phyloP scores from a whole-genome alignment of 2,888 invertebrate genomes.

The Alloscopus bannaensis region DNA sequence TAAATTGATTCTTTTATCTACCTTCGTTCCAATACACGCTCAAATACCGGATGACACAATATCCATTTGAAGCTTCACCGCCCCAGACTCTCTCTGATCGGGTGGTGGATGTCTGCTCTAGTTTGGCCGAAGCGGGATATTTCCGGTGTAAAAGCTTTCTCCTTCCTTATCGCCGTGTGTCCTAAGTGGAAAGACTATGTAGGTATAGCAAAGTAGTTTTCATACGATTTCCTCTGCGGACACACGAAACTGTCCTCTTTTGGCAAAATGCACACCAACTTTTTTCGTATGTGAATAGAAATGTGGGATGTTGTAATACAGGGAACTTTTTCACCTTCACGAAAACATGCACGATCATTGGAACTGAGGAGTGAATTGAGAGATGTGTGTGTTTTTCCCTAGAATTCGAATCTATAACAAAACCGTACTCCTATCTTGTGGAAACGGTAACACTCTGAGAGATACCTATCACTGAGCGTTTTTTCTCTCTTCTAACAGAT shows the following conservation, averaged over 20 bases:
- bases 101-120: too few species aligned
- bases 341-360: too few species aligned
- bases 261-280: constrained; percentile 33
- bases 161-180: not conserved
- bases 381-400: too few species aligned
- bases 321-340: constrained; percentile 26
- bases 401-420: not conserved
- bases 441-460: constrained; percentile 23
- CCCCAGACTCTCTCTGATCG: constrained; percentile 2
- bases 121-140: constrained; percentile 26
- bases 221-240: constrained; percentile 33
- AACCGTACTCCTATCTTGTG: not conserved
- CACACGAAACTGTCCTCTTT: constrained; percentile 26
- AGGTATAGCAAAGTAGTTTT: constrained; percentile 24
- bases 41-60: constrained; percentile 9
- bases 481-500: constrained; percentile 30
- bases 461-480: not conserved
- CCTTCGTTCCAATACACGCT: not conserved
- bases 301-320: constrained; percentile 23
- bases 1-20: constrained; percentile 16
- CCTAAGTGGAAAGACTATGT: constrained; percentile 17
- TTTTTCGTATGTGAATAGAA: constrained; percentile 40
- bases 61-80: constrained; percentile 20
- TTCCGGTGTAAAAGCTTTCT: constrained; percentile 14
- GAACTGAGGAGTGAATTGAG: too few species aligned